Conservation (phyloP, 2,888 invertebrate species). For the Melanostoma scalare region DNA sequence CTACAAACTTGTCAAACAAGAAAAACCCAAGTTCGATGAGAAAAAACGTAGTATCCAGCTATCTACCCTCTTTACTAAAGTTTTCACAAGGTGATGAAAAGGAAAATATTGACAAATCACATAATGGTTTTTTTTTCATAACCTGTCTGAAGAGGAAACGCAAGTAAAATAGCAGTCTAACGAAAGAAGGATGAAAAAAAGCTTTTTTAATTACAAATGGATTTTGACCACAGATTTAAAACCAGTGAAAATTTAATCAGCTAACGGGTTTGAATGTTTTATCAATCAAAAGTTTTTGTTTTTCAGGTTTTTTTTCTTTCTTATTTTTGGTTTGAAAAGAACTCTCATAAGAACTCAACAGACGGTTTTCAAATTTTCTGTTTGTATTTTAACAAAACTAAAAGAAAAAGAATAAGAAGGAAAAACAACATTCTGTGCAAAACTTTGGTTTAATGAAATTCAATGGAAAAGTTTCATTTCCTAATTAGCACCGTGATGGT, state of each 20-base stretch:
- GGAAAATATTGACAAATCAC: conserved; percentile 30
- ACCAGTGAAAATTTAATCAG: conserved; percentile 56
- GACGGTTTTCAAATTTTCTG: conserved; percentile 8
- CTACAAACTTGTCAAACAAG: no score
- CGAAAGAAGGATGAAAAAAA: conserved; percentile 1
- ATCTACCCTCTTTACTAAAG: no score
- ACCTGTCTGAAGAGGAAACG: not conserved
- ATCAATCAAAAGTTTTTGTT: conserved; percentile 22
- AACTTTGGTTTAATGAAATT: conserved; percentile 56
- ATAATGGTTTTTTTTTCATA: not conserved
- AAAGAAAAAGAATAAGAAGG: not conserved
- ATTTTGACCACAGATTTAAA: conserved; percentile 30
- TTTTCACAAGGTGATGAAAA: no score
- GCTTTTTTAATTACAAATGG: conserved; percentile 20
- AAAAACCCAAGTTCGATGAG: no score
- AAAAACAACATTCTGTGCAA: conserved; percentile 14
- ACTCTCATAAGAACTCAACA: conserved; percentile 4
- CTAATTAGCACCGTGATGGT: conserved; percentile 56
- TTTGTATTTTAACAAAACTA: not conserved
- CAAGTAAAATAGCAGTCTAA: conserved; percentile 2
- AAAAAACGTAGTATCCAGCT: no score
- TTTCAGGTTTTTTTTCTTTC: conserved; percentile 9
- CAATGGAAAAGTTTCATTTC: conserved; percentile 63
- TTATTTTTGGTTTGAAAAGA: not conserved
- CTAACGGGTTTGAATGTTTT: conserved; percentile 27